Evolutionary conservation across 2,797 vertebrate genomes (phyloP), one percentile per base, ranked within the genome.

Genomic region (Knipowitschia caucasica): DNA sequence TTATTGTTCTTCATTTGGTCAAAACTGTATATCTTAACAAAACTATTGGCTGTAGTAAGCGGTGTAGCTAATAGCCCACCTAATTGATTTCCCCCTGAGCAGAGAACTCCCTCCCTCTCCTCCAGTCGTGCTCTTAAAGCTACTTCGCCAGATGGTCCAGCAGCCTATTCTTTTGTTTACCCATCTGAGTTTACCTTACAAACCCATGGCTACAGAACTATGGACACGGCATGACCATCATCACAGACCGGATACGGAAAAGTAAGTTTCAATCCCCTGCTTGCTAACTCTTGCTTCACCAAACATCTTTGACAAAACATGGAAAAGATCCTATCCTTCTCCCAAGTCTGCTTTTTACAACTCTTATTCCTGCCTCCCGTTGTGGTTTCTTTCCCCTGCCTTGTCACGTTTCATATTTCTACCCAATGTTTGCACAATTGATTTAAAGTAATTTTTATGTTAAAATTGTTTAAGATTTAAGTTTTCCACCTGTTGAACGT

Each of bases 111-210:
- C 91, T 61, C 91, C 89, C 42, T 88, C 81, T 90, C 91, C 44
- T 82, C 90, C 70, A 39, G 34, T 53, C 39, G 52, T 59, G 92
- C 73, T 90, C 92, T 59, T 67, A 65, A 80, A 78, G 76, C 81
- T 63, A 92, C 92, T 86, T 83, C 91, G 75, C 93, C 93, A 75
- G 94, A 94, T 89, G 86, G 87, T 89, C 78, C 78, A 77, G 82
- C 77, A 39, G 36, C 85, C 86, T 24, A 82, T 83, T 82, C 84
- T 89, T 88, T 88, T 88, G 86, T 89, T 89, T 85, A 88, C 84
- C 71, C 82, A 79, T 71, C 68, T 50, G 66, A 76, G 73, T 83
- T 76, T 72, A 80, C 80, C 65, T 66, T 54, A 56, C 77, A 61
- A 56, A 70, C 72, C 83, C n/a, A 51, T 73, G 61, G 76, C 73